Evolutionary conservation across 2,888 invertebrate species (phyloP).

Genomic region (Parnassius apollo): DNA sequence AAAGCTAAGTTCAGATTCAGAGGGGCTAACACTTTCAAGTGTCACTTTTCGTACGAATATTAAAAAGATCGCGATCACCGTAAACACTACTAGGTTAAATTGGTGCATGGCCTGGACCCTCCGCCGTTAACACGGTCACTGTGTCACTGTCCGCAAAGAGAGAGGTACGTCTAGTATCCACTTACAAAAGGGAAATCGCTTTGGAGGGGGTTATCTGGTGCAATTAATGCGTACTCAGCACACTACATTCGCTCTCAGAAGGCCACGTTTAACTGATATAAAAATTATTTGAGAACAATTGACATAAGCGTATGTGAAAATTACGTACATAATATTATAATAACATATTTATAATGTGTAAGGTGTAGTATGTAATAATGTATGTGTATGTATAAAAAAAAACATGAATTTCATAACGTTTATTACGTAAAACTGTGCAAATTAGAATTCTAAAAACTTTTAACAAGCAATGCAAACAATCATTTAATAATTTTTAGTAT

Average conservation of each 20-base stretch:
- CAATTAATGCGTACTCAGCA: conserved; percentile 46
- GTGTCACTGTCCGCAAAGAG: conserved; percentile 72
- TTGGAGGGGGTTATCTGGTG: conserved; percentile 68
- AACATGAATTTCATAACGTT: too few species aligned
- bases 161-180: conserved; percentile 56
- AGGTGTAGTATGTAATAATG: too few species aligned
- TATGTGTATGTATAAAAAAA: too few species aligned
- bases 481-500: too few species aligned
- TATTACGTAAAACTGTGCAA: too few species aligned
- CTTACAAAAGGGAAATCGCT: conserved; percentile 41
- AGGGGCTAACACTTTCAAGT: conserved; percentile 34
- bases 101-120: conserved; percentile 67
- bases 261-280: conserved; percentile 40
- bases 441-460: too few species aligned
- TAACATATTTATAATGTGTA: too few species aligned
- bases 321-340: too few species aligned
- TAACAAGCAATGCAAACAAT: too few species aligned
- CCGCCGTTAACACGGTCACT: conserved; percentile 70
- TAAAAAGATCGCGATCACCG: conserved; percentile 45
- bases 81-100: conserved; percentile 44
- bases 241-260: conserved; percentile 37
- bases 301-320: conserved; percentile 11
- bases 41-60: conserved; percentile 33
- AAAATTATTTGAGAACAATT: conserved; percentile 10
- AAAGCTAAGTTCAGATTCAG: conserved; percentile 55